Evolutionary conservation across 92 coral and sea anemone genomes (phyloP).

Genomic region (Isaurus tuberculatus): DNA sequence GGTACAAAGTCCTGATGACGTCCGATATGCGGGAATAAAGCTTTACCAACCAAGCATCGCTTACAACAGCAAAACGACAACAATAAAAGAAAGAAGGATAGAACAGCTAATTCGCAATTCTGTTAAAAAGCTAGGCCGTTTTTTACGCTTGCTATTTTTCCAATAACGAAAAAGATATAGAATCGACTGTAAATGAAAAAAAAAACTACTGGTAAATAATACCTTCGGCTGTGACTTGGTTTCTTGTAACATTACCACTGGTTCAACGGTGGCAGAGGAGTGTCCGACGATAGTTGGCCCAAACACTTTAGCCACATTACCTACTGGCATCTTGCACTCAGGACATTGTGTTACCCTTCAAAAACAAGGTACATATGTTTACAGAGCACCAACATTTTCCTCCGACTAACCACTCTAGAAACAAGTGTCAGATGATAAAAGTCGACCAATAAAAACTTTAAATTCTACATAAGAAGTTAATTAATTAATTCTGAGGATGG

Average conservation of each 20-base stretch:
- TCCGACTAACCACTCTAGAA: background rate
- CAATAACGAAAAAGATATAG: background rate
- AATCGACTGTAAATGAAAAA: background rate
- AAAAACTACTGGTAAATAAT: background rate
- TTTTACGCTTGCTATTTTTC: no score
- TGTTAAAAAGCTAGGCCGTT: no score
- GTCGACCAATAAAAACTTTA: no score
- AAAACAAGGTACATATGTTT: background rate
- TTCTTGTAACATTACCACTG: constrained; percentile 90
- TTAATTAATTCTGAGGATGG: no score
- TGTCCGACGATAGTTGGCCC: constrained; percentile 94
- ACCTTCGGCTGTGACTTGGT: constrained; percentile 84
- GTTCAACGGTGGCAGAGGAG: constrained; percentile 80
- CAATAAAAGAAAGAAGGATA: no score
- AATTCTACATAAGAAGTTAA: no score
- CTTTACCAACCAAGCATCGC: no score
- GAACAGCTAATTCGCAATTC: no score
- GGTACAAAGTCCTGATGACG: no score
- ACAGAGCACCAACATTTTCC: background rate
- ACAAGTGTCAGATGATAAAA: background rate
- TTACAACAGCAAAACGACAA: no score
- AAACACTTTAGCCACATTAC: constrained; percentile 89
- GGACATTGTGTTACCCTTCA: constrained; percentile 88
- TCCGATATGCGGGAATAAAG: no score
- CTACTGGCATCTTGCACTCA: constrained; percentile 91